Percentiles rank a stretch among this genome's conserved stretches.
Evolutionary conservation across 2,797 vertebrate genomes (phyloP).

Genomic region (Leuciscus waleckii): DNA sequence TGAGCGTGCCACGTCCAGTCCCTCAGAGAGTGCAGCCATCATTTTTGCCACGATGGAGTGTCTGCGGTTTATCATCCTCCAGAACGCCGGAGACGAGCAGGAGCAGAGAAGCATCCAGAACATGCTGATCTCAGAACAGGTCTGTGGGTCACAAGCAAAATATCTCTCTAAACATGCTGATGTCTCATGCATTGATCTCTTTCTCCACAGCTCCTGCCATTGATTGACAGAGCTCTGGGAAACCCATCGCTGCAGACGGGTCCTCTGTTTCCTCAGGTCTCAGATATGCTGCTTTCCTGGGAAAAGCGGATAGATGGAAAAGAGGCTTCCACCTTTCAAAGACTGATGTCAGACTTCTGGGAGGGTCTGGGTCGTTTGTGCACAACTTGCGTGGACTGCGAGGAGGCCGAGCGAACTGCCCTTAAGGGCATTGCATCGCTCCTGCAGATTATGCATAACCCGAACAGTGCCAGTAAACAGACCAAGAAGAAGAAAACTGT

Average conservation of each 20-base stretch:
- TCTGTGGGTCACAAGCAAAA: constrained; percentile 61
- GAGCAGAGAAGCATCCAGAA: constrained; percentile 77
- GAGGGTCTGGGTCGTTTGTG: constrained; percentile 82
- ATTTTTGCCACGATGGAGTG: constrained; percentile 88
- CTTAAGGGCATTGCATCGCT: constrained; percentile 85
- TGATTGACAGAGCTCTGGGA: constrained; percentile 81
- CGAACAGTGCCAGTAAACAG: constrained; percentile 68
- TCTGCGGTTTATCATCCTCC: constrained; percentile 84
- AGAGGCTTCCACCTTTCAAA: constrained; percentile 73
- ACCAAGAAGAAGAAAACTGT: constrained; percentile 79
- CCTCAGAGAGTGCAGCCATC: constrained; percentile 88
- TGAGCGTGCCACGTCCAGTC: constrained; percentile 83
- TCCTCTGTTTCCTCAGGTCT: constrained; percentile 85
- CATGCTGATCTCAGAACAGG: constrained; percentile 90
- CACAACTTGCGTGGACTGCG: constrained; percentile 75
- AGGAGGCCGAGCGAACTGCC: constrained; percentile 78
- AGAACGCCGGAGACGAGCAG: constrained; percentile 76
- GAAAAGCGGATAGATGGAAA: constrained; percentile 80
- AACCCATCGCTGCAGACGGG: constrained; percentile 84
- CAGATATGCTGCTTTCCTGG: constrained; percentile 89
- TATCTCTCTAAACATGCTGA: neutral
- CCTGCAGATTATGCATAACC: constrained; percentile 87
- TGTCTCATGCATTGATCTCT: constrained; percentile 42
- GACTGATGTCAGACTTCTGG: constrained; percentile 88
- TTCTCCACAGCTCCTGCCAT: constrained; percentile 85